phyloP scores from a whole-genome alignment of 1,140 invertebrate species.

The Pemphigus obesinymphae region DNA sequence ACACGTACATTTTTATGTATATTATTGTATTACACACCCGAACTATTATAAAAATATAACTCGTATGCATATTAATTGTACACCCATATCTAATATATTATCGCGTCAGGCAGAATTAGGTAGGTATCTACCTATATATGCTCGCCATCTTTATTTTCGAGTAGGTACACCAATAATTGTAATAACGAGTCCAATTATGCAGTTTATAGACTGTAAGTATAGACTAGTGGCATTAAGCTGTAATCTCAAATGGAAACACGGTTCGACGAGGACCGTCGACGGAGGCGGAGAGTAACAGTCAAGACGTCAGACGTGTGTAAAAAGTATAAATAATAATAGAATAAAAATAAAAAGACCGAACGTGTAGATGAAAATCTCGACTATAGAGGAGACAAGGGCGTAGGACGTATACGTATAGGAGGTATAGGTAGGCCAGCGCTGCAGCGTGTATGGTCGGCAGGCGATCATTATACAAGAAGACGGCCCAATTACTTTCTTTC shows the following conservation, averaged over 20 bases:
- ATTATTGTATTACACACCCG: too few relatives aligned
- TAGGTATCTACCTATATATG: too few relatives aligned
- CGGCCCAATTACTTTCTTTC: constrained; percentile 37
- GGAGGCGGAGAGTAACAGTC: not conserved
- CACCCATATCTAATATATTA: too few relatives aligned
- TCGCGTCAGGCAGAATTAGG: not conserved
- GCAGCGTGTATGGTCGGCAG: not conserved
- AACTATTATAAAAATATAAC: too few relatives aligned
- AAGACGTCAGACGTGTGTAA: not conserved
- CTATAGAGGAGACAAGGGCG: not conserved
- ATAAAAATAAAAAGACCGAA: not conserved
- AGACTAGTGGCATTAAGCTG: not conserved
- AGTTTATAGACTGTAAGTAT: too few relatives aligned
- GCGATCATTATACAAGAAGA: constrained; percentile 37
- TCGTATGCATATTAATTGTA: too few relatives aligned
- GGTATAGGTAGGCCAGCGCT: not conserved
- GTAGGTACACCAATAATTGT: not conserved
- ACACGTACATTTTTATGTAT: too few relatives aligned
- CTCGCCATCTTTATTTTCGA: too few relatives aligned
- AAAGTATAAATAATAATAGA: not conserved
- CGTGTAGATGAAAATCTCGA: constrained; percentile 23
- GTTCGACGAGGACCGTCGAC: not conserved
- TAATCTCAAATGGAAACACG: not conserved
- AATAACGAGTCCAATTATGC: not conserved
- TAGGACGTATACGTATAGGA: too few relatives aligned